Evolutionary conservation across 2,797 vertebrate species (phyloP), one percentile per base, ranked within the genome.

Genomic region (Neopelma chrysocephalum): DNA sequence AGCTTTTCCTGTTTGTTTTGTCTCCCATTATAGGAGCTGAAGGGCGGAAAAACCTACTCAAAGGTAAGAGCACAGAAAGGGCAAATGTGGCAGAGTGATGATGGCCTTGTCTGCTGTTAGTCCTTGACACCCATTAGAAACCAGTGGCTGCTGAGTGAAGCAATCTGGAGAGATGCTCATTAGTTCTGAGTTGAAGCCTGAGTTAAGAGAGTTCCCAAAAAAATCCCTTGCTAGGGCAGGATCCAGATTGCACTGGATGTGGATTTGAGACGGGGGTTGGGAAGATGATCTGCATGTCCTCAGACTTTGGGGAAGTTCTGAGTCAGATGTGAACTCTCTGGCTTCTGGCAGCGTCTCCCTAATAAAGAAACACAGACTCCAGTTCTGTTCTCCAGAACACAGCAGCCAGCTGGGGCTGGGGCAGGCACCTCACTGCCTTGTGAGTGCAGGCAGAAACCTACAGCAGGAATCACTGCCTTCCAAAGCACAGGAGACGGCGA

Each of bases 31-130:
- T 97, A 99, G 99, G 99, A 99, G 97, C 98, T 99, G 96, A 99
- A 99, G 98, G 99, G 99, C 93, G 99, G 99, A 96, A 99, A 99
- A 97, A 96, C 99, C 4, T 99, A 98, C 94, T 98, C 98, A 81
- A 99, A 99, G 99, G 99, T 99, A 98, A 98, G 99, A 94, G 48
- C 42, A 81, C 21, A 56, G 62, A 88, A 70, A 80, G 50, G 32
- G 4, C 82, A 95, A 77, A 87, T 10, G 15, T 70, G 51, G 10
- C 38, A 85, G 89, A 18, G 42, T 5, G 20, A 7, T 70, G 42
- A 78, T 73, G 73, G 31, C 65, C 51, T 68, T 81, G 64, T 77
- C 75, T 94, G 48, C 86, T 89, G 32, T 56, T 76, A 58, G 68
- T 77, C 60, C 80, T 81, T 45, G 61, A 68, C 13, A 69, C 56